Evolutionary conservation across 2,888 invertebrate species (phyloP).

Genomic region (Prosopocoilus inquinatus): DNA sequence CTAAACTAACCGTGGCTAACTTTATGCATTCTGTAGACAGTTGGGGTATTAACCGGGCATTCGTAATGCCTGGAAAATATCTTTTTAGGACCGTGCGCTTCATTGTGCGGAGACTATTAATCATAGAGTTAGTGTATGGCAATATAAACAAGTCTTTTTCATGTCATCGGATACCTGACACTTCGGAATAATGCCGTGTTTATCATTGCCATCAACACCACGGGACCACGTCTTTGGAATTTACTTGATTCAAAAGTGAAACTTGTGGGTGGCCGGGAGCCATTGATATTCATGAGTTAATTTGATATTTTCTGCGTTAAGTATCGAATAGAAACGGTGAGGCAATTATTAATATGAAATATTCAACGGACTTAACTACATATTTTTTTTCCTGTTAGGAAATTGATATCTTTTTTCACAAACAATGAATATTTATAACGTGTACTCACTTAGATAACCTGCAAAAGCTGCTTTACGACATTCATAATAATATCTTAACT

Average conservation of each 20-base stretch:
- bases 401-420: too few relatives aligned
- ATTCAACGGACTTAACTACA: too few relatives aligned
- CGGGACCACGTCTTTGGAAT: conserved; percentile 40
- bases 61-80: conserved; percentile 40
- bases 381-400: too few relatives aligned
- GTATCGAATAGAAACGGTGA: too few relatives aligned
- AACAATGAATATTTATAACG: too few relatives aligned
- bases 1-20: conserved; percentile 31
- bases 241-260: conserved; percentile 27
- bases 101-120: conserved; percentile 49
- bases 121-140: conserved; percentile 48
- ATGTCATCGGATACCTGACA: conserved; percentile 55
- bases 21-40: conserved; percentile 25
- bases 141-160: conserved; percentile 56
- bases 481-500: too few relatives aligned
- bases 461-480: too few relatives aligned
- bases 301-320: conserved; percentile 12
- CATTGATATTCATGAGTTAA: conserved; percentile 22
- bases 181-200: conserved; percentile 51
- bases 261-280: conserved; percentile 41
- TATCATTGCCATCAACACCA: conserved; percentile 54
- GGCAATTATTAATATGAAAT: too few relatives aligned
- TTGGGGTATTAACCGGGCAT: conserved; percentile 40
- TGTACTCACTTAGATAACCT: too few relatives aligned
- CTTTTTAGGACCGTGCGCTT: conserved; percentile 36